These are phyloP conservation scores for Sinodicranocentrus sp. DNA, from an alignment of 2,888 invertebrate genomes.

Conservation along the genomic window DNA sequence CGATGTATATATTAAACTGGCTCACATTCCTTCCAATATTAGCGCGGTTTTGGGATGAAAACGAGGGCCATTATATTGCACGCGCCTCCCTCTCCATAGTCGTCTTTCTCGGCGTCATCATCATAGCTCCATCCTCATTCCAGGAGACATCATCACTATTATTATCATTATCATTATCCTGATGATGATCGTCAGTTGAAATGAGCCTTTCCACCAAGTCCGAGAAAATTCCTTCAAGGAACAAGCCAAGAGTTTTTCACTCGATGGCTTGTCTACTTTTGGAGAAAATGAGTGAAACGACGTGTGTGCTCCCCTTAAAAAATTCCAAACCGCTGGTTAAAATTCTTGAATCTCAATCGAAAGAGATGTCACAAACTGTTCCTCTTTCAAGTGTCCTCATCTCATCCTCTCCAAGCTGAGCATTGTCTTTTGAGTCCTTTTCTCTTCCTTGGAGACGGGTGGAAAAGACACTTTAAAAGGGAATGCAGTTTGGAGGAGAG, in stretches of 20 bases:
- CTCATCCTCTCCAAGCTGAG: background rate
- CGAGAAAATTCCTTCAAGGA: too few relatives aligned
- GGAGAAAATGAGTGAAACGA: constrained; percentile 37
- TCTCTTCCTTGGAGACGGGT: too few relatives aligned
- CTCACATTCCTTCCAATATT: constrained; percentile 51
- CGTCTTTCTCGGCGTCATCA: constrained; percentile 30
- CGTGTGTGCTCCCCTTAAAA: constrained; percentile 14
- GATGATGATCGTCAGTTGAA: constrained; percentile 52
- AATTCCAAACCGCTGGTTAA: constrained; percentile 34
- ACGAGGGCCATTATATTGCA: constrained; percentile 13
- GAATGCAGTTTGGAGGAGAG: background rate
- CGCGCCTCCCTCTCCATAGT: constrained; percentile 9
- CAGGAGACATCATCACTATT: constrained; percentile 62
- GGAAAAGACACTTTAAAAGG: background rate
- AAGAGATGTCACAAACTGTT: constrained; percentile 3
- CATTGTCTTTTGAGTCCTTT: too few relatives aligned
- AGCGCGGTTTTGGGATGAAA: constrained; percentile 15
- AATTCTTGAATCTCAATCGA: constrained; percentile 46
- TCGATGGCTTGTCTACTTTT: constrained; percentile 8
- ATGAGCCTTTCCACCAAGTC: constrained; percentile 41
- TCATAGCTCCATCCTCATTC: constrained; percentile 60
- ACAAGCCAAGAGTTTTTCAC: too few relatives aligned
- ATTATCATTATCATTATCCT: constrained; percentile 66
- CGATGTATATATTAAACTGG: constrained; percentile 32
- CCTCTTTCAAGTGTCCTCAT: background rate